Conservation (phyloP, 2,888 invertebrate species). For the Willowsia nigromaculata region DNA sequence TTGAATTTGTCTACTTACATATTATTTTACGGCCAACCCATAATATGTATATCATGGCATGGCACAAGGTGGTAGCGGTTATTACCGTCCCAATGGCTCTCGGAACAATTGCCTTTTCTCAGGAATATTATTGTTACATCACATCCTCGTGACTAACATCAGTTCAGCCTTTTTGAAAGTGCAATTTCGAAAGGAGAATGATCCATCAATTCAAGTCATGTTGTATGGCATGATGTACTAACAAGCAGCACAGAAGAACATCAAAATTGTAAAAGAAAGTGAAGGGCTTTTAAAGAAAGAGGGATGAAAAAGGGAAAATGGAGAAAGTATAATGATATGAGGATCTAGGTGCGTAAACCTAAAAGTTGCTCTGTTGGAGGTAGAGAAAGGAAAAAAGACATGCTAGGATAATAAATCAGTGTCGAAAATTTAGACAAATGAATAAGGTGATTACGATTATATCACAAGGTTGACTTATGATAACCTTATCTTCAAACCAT, state of each 20-base stretch:
- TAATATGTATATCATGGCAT: background rate
- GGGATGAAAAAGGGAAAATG: background rate
- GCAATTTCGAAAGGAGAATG: constrained; percentile 48
- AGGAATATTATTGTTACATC: constrained; percentile 15
- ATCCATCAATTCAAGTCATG: constrained; percentile 54
- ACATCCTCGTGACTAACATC: background rate
- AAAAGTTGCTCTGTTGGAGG: no score
- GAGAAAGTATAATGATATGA: no score
- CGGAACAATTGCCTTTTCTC: constrained; percentile 7
- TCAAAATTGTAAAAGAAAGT: background rate
- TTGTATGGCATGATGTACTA: background rate
- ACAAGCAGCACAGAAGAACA: background rate
- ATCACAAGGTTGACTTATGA: no score
- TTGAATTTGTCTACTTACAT: background rate
- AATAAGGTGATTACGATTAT: no score
- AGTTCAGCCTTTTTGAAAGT: background rate
- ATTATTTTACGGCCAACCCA: background rate
- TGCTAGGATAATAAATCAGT: no score
- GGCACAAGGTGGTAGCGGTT: constrained; percentile 5
- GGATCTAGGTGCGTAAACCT: no score
- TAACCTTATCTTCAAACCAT: no score
- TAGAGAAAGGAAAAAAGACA: no score
- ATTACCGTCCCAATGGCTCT: background rate
- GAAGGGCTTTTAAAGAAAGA: constrained; percentile 18
- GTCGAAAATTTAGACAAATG: no score